Evolutionary conservation across 2,888 invertebrate genomes (phyloP).

Genomic region (Acrobasis suavella): DNA sequence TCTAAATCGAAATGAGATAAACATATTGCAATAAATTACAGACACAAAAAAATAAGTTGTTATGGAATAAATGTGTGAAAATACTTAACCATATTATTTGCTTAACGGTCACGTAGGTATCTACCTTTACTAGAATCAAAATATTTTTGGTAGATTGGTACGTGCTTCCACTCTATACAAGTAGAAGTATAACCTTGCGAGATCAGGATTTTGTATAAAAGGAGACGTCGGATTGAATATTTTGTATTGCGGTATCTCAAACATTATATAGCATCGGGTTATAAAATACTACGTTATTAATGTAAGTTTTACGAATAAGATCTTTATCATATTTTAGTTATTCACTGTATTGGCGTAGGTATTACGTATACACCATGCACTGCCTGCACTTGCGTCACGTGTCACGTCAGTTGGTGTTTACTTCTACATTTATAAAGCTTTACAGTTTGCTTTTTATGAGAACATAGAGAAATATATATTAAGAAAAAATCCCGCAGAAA

Average conservation of each 20-base stretch:
- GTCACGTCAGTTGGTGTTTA: too few species aligned
- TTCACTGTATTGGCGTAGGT: too few species aligned
- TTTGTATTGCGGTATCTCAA: neutral
- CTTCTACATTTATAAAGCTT: too few species aligned
- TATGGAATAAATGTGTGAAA: neutral
- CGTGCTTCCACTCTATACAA: neutral
- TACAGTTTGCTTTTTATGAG: too few species aligned
- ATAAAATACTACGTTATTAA: too few species aligned
- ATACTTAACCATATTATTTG: neutral
- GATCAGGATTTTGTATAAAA: conserved; percentile 17
- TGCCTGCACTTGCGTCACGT: too few species aligned
- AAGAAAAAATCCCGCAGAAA: too few species aligned
- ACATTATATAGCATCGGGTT: neutral
- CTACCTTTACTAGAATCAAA: neutral
- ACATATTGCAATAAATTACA: neutral
- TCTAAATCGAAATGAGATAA: neutral
- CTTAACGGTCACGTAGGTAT: neutral
- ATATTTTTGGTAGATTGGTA: neutral
- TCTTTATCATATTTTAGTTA: too few species aligned
- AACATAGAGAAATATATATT: too few species aligned
- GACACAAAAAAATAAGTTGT: neutral
- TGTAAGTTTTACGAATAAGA: too few species aligned
- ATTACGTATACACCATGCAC: too few species aligned
- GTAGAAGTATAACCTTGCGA: conserved; percentile 18
- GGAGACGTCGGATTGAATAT: conserved; percentile 6